A percentile compares a stretch with the other conserved stretches of the same genome.
These are phyloP conservation scores for Musca domestica DNA, from an alignment of 1,140 invertebrate genomes.

Conservation along the genomic window DNA sequence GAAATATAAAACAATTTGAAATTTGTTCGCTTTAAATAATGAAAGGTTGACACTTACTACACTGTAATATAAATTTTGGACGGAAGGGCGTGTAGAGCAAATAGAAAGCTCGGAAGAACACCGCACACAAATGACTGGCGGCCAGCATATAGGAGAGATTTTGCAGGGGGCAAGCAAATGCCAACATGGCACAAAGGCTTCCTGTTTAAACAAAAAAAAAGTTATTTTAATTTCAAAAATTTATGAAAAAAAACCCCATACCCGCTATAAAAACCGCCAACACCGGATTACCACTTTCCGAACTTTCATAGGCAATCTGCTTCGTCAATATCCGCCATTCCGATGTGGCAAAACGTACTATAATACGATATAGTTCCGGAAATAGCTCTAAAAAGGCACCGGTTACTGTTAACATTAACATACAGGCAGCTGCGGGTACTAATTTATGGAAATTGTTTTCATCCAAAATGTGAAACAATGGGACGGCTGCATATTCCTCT, in stretches of 20 bases:
- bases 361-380: constrained; percentile 59
- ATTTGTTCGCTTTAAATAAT: neutral
- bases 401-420: constrained; percentile 61
- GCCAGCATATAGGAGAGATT: constrained; percentile 49
- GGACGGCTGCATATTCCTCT: constrained; percentile 58
- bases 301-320: constrained; percentile 64
- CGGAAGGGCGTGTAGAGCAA: constrained; percentile 44
- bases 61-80: constrained; percentile 47
- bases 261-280: constrained; percentile 66
- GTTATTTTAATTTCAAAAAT: neutral
- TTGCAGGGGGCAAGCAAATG: constrained; percentile 64
- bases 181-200: constrained; percentile 64
- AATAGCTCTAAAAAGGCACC: constrained; percentile 64
- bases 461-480: constrained; percentile 63
- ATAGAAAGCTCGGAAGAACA: constrained; percentile 44
- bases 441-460: constrained; percentile 62
- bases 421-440: constrained; percentile 61
- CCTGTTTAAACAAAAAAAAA: constrained; percentile 49
- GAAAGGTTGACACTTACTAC: constrained; percentile 29
- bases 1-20: neutral
- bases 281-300: constrained; percentile 65
- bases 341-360: constrained; percentile 61
- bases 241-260: constrained; percentile 32
- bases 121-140: constrained; percentile 42
- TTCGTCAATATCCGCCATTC: constrained; percentile 66